phyloP scores from a whole-genome alignment of 2,113 vertebrate species.

The Ceyx melanurus region DNA sequence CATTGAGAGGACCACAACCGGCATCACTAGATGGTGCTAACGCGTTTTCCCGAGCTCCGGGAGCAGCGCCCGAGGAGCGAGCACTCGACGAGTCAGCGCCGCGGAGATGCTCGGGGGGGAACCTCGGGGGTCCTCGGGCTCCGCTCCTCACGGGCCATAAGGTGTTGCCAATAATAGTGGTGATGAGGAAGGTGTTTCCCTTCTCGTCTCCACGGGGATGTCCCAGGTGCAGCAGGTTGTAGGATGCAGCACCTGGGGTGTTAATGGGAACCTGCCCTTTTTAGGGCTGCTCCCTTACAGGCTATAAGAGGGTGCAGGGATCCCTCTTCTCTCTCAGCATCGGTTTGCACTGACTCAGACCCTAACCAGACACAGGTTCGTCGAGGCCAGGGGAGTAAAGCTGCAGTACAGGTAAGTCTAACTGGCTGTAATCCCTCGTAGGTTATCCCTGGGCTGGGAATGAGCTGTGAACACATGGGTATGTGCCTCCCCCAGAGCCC shows the following conservation, averaged over 20 bases:
- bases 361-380: neutral
- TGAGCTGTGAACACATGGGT: neutral
- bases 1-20: neutral
- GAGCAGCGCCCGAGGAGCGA: neutral
- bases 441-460: neutral
- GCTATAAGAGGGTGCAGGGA: neutral
- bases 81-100: neutral
- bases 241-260: neutral
- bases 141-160: fast-evolving
- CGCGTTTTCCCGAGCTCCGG: conserved; percentile 8
- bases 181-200: neutral
- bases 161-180: fast-evolving
- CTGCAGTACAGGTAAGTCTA: neutral
- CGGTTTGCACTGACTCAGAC: fast-evolving
- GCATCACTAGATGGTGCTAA: conserved; percentile 70
- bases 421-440: neutral
- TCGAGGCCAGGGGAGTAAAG: neutral
- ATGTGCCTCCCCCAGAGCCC: no score
- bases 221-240: fast-evolving
- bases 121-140: neutral
- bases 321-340: no score
- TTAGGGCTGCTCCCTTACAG: neutral
- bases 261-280: fast-evolving
- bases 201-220: neutral
- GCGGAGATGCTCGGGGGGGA: neutral